These are phyloP conservation scores for Arctia plantaginis DNA, from an alignment of 2,888 invertebrate species.

Conservation along the genomic window DNA sequence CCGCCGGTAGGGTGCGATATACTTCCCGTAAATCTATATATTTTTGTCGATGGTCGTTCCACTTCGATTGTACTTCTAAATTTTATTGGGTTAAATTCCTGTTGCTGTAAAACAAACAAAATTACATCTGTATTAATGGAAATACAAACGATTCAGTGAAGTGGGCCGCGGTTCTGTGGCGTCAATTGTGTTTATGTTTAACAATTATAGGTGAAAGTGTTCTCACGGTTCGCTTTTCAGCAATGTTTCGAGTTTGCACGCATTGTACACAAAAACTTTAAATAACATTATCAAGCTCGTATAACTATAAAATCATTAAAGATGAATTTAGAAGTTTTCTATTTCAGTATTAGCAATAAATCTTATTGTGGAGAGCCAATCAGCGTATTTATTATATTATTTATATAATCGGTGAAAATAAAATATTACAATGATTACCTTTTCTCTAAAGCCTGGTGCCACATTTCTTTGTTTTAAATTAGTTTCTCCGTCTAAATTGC, in stretches of 20 bases:
- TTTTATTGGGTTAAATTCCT: slow-evolving; percentile 91
- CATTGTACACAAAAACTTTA: slow-evolving; percentile 35
- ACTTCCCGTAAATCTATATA: slow-evolving; percentile 97
- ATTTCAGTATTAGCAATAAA: slow-evolving; percentile 7
- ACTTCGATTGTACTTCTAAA: slow-evolving; percentile 95
- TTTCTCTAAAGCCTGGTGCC: slow-evolving; percentile 90
- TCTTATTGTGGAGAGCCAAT: background rate
- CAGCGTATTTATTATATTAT: background rate
- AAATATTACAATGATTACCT: slow-evolving; percentile 76
- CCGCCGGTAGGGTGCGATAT: slow-evolving; percentile 93
- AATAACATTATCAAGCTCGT: slow-evolving; percentile 21
- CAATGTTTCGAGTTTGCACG: slow-evolving; percentile 29
- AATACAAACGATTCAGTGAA: slow-evolving; percentile 28
- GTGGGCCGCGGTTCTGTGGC: slow-evolving; percentile 28
- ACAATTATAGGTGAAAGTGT: slow-evolving; percentile 55
- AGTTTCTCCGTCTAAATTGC: slow-evolving; percentile 98
- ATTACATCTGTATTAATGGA: slow-evolving; percentile 22
- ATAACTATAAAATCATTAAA: slow-evolving; percentile 27
- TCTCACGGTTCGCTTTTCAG: slow-evolving; percentile 65
- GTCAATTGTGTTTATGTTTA: slow-evolving; percentile 44
- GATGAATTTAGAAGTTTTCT: slow-evolving; percentile 23
- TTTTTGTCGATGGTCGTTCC: slow-evolving; percentile 97
- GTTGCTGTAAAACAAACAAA: slow-evolving; percentile 84
- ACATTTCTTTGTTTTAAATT: slow-evolving; percentile 97
- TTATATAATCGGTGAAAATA: background rate